Percentiles rank a stretch among this genome's conserved stretches.
Evolutionary conservation across 2,797 vertebrate genomes (phyloP).

Genomic region (Pogonophryne albipinna): DNA sequence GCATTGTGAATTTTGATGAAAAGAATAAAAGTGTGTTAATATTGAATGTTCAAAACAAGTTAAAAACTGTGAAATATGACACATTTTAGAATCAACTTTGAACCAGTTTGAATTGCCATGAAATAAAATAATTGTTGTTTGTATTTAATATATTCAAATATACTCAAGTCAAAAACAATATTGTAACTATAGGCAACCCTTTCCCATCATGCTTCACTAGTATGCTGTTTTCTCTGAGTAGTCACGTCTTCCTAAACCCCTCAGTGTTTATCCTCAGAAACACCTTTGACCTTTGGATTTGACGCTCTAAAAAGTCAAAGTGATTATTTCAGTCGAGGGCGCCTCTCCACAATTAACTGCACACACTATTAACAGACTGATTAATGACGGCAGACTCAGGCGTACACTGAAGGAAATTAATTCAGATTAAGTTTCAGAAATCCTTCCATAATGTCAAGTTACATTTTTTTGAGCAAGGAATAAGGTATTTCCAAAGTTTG

Average conservation of each 20-base stretch:
- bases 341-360: slow-evolving; percentile 73
- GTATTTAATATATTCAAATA: neutral
- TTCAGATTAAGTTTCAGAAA: slow-evolving; percentile 43
- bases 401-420: slow-evolving; percentile 34
- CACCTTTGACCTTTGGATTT: slow-evolving; percentile 71
- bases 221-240: neutral
- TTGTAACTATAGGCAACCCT: neutral
- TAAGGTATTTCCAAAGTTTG: slow-evolving; percentile 56
- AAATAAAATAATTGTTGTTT: neutral
- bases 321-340: slow-evolving; percentile 65
- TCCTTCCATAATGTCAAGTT: slow-evolving; percentile 58
- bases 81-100: neutral
- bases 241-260: slow-evolving; percentile 11
- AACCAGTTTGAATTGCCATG: neutral
- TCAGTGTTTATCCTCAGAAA: slow-evolving; percentile 56
- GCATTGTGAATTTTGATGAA: too few relatives aligned
- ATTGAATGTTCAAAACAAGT: too few relatives aligned
- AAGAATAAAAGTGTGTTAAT: too few relatives aligned
- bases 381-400: slow-evolving; percentile 60
- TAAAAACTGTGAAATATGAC: too few relatives aligned
- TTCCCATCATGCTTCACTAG: slow-evolving; percentile 31
- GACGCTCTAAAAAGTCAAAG: slow-evolving; percentile 70
- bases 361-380: slow-evolving; percentile 64
- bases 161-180: neutral
- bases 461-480: slow-evolving; percentile 23